Evolutionary conservation across 2,888 invertebrate genomes (phyloP).

Genomic region (Quadriops clusia): DNA sequence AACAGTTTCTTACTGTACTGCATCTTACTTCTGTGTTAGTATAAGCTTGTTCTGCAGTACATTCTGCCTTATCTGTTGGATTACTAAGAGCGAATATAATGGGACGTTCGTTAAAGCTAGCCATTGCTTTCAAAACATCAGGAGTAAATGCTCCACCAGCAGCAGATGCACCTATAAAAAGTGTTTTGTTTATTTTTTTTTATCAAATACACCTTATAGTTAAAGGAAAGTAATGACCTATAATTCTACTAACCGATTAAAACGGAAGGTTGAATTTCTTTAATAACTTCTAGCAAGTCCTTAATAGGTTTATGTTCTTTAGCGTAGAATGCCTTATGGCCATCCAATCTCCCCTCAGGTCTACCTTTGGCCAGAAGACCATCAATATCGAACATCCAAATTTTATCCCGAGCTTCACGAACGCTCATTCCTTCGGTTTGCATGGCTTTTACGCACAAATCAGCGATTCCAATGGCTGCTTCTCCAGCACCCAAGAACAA

Average conservation of each 20-base stretch:
- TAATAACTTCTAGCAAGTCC: constrained; percentile 67
- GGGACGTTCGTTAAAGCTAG: constrained; percentile 71
- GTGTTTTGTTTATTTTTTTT: no score
- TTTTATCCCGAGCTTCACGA: constrained; percentile 71
- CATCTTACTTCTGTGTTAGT: constrained; percentile 65
- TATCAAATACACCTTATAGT: no score
- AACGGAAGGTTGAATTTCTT: constrained; percentile 73
- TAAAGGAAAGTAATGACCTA: constrained; percentile 5
- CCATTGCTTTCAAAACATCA: constrained; percentile 79
- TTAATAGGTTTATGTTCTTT: constrained; percentile 70
- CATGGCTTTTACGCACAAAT: constrained; percentile 83
- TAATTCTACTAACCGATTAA: constrained; percentile 59
- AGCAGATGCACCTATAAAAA: constrained; percentile 72
- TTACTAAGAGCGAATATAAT: constrained; percentile 96
- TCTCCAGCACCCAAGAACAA: constrained; percentile 83
- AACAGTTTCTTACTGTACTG: background rate
- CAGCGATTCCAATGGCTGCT: constrained; percentile 46
- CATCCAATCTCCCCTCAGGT: constrained; percentile 51
- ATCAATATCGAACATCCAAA: constrained; percentile 92
- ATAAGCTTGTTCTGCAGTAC: constrained; percentile 93
- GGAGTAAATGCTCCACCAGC: constrained; percentile 84
- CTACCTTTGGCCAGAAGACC: constrained; percentile 71
- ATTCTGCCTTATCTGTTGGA: constrained; percentile 96
- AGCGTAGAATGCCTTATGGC: constrained; percentile 60
- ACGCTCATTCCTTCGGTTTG: constrained; percentile 48